phyloP scores from a whole-genome alignment of 2,888 invertebrate species.

The Parnassius glacialis region DNA sequence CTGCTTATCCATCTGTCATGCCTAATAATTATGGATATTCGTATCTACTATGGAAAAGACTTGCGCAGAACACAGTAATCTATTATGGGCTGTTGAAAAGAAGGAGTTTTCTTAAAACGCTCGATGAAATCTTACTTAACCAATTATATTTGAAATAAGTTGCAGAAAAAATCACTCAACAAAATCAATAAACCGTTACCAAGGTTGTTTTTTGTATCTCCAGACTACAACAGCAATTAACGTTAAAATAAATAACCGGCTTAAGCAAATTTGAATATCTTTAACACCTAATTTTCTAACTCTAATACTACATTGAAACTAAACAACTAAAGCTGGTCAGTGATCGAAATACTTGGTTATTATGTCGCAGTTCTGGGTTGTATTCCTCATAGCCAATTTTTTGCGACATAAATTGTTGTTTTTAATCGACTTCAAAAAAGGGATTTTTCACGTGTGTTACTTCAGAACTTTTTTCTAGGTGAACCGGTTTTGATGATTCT shows the following conservation, averaged over 20 bases:
- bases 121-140: constrained; percentile 16
- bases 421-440: not conserved
- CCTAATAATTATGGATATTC: too few species aligned
- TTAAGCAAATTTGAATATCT: constrained; percentile 7
- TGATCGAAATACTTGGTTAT: too few species aligned
- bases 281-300: not conserved
- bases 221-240: constrained; percentile 17
- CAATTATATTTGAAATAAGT: constrained; percentile 22
- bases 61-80: too few species aligned
- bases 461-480: too few species aligned
- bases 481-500: too few species aligned
- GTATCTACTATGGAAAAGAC: too few species aligned
- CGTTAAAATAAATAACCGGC: constrained; percentile 7
- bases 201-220: constrained; percentile 19
- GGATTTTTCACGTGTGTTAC: too few species aligned
- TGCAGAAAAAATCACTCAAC: constrained; percentile 20
- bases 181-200: constrained; percentile 20
- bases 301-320: too few species aligned
- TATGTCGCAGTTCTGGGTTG: too few species aligned
- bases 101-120: not conserved
- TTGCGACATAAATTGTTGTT: not conserved
- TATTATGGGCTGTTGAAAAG: not conserved
- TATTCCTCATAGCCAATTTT: too few species aligned
- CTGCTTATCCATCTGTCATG: too few species aligned
- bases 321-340: too few species aligned